These are phyloP conservation scores for Alcedo quadribrachys DNA, from an alignment of 2,797 vertebrate genomes.

Conservation along the genomic window DNA sequence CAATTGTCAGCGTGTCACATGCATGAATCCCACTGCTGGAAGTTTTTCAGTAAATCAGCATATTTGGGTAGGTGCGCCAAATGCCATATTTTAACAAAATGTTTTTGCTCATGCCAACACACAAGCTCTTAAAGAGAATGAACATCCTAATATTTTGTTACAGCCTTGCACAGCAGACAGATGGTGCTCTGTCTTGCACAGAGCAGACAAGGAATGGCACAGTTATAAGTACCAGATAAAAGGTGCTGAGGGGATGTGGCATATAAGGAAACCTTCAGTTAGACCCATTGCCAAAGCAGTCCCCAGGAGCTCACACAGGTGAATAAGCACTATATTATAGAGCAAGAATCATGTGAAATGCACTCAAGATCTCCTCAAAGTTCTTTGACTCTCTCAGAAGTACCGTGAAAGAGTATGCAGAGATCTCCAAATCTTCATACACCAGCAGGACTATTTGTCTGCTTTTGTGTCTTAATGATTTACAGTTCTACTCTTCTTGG, in stretches of 20 bases:
- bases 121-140: conserved; percentile 67
- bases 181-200: background rate
- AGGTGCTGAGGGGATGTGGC: background rate
- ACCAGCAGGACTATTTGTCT: background rate
- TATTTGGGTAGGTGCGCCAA: conserved; percentile 84
- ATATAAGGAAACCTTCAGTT: background rate
- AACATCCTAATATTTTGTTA: conserved; percentile 50
- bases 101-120: conserved; percentile 58
- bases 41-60: conserved; percentile 92
- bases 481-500: background rate
- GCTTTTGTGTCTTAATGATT: background rate
- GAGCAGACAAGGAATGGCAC: background rate
- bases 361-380: background rate
- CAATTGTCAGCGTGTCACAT: conserved; percentile 91
- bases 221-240: background rate
- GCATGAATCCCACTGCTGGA: conserved; percentile 93
- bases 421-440: background rate
- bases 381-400: background rate
- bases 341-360: background rate
- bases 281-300: background rate
- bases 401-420: background rate
- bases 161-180: background rate
- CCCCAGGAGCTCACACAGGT: background rate
- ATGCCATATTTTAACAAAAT: conserved; percentile 53
- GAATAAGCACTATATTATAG: background rate